Conservation (phyloP, 2,113 vertebrate genomes). For the Proteles cristata region DNA sequence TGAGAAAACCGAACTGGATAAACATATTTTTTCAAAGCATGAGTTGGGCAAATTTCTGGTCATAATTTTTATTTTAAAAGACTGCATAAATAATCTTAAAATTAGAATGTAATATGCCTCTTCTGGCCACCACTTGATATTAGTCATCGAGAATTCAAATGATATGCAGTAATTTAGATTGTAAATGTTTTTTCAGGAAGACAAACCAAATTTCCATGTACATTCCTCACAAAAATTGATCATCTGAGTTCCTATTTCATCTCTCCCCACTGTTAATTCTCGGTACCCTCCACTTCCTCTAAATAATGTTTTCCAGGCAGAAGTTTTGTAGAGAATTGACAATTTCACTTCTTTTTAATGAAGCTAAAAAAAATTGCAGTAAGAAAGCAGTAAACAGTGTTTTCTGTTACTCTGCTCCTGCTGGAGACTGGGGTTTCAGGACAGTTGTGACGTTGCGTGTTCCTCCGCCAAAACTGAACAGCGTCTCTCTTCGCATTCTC, state of each 20-base stretch:
- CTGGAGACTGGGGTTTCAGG: not conserved
- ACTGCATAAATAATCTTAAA: slow-evolving; percentile 24
- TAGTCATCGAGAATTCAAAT: slow-evolving; percentile 50
- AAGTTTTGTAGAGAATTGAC: slow-evolving; percentile 36
- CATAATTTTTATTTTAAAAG: slow-evolving; percentile 51
- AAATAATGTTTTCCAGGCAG: slow-evolving; percentile 15
- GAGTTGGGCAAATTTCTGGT: not conserved
- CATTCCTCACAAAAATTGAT: slow-evolving; percentile 22
- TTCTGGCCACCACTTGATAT: not conserved
- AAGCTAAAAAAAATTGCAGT: not conserved
- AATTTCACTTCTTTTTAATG: slow-evolving; percentile 29
- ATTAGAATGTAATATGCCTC: not conserved
- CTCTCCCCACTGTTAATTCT: slow-evolving; percentile 25
- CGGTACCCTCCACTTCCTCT: not conserved
- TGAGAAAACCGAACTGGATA: not conserved
- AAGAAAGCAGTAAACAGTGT: not conserved
- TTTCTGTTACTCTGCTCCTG: not conserved
- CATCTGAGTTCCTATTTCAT: not conserved
- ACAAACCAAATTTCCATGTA: slow-evolving; percentile 48
- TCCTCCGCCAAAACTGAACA: not conserved
- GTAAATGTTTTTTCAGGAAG: slow-evolving; percentile 20
- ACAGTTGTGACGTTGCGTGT: not conserved
- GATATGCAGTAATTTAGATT: not conserved
- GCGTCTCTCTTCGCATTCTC: not conserved
- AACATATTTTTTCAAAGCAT: not conserved